Evolutionary conservation across 2,888 invertebrate genomes (phyloP), one percentile per base, ranked within the genome.

Genomic region (Aquatica leii): DNA sequence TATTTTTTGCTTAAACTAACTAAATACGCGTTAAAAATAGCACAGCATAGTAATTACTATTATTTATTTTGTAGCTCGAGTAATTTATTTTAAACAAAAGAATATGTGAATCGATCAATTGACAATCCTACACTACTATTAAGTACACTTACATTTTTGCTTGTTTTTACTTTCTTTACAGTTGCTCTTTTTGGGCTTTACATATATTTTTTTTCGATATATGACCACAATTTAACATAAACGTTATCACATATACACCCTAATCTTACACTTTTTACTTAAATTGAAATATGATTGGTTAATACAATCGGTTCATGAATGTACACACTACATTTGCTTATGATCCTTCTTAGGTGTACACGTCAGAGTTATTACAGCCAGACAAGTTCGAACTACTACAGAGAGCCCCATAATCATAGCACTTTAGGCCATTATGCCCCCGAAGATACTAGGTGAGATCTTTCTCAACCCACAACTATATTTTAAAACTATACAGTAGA

Each of bases 291-390:
- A 37, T 37, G 11, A 12, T 37, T 37, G 31, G 31, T 31, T 31
- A 31, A 31, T 31, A 37, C 12, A 37, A 12, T 14, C 12, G 15
- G 17, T 41, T 11, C 2, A 41, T 24, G 6, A 24, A 24, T 24
- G 24, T 6, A 24, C 6, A 24, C 24, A 24, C 6, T 24, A 24
- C 24, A 68, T 73, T 55, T 51, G 52, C 52, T 71, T 72, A 52
- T 72, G 68, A 67, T 67, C 72, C 75, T 76, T 71, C 78, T 71
- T 77, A 82, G 82, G 82, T 82, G 80, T 78, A 77, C 80, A 68
- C 76, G 80, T 70, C 82, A 82, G 77, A 79, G 79, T 76, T 82
- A 80, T 81, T 82, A 82, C 77, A 81, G 80, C 72, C 81, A 81
- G 70, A 67, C 78, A 69, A 80, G 78, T 72, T 73, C 76, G 70